Conservation (phyloP, 2,888 invertebrate genomes). For the Flabesymbios commensalis region DNA sequence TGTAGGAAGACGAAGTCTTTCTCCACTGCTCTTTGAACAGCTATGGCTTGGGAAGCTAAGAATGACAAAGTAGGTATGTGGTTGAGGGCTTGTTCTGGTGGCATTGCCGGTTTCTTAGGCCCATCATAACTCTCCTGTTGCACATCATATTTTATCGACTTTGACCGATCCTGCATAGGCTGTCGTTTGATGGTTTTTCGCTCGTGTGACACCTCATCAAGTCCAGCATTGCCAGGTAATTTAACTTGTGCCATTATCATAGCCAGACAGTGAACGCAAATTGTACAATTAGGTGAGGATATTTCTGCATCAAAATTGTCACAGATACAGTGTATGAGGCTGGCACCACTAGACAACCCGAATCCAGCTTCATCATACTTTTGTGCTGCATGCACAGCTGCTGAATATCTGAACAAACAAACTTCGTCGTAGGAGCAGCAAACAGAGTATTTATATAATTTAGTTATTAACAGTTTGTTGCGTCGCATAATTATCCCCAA, state of each 20-base stretch:
- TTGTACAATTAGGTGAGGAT: not conserved
- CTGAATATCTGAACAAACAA: not conserved
- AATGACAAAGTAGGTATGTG: constrained; percentile 1
- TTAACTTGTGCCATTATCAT: constrained; percentile 10
- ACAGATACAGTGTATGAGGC: not conserved
- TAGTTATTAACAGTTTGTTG: not conserved
- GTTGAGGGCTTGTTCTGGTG: not conserved
- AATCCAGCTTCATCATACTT: constrained; percentile 4
- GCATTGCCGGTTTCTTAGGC: constrained; percentile 3
- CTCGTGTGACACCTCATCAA: not conserved
- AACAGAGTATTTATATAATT: not conserved
- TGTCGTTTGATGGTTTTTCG: constrained; percentile 10
- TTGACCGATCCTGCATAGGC: not conserved
- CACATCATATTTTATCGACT: not conserved
- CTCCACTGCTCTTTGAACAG: not conserved
- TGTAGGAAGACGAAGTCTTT: constrained; percentile 1
- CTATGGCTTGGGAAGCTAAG: constrained; percentile 1
- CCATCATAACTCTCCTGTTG: too few relatives aligned
- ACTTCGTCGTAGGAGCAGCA: constrained; percentile 4
- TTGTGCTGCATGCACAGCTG: constrained; percentile 1
- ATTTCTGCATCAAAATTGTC: constrained; percentile 10
- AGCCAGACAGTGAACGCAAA: constrained; percentile 6
- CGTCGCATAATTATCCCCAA: constrained; percentile 1
- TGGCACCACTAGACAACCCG: not conserved
- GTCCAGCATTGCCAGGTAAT: not conserved